phyloP scores from a whole-genome alignment of 2,888 invertebrate species.

The Cephus runcator region DNA sequence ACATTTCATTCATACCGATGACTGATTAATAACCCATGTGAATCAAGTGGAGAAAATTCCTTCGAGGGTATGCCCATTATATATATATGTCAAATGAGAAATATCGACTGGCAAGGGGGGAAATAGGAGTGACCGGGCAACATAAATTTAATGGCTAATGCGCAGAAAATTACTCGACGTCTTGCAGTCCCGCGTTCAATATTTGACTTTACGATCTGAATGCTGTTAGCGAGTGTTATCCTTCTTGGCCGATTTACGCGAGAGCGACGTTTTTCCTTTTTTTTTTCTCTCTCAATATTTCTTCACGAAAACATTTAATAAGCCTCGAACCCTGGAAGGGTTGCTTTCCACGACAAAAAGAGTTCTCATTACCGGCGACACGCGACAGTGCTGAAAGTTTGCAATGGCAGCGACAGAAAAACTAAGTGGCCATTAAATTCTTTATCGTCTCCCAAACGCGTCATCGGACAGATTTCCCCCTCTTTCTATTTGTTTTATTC shows the following conservation, averaged over 20 bases:
- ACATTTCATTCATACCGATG: neutral
- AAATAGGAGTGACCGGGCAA: conserved; percentile 5
- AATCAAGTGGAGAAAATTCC: neutral
- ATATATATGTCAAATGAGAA: neutral
- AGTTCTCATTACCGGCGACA: conserved; percentile 16
- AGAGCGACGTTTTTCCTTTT: neutral
- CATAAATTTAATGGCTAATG: conserved; percentile 36
- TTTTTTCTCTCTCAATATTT: neutral
- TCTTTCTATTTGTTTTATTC: neutral
- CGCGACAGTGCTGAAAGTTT: conserved; percentile 4
- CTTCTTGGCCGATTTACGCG: neutral
- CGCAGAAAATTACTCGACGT: conserved; percentile 36
- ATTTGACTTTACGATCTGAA: conserved; percentile 22
- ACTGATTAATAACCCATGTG: neutral
- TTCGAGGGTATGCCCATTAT: neutral
- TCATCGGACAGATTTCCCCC: neutral
- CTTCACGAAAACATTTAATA: neutral
- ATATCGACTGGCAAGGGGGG: neutral
- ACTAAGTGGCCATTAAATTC: neutral
- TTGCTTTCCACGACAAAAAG: neutral
- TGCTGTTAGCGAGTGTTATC: neutral
- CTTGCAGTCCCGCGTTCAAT: neutral
- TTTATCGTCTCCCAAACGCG: neutral
- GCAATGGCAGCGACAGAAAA: neutral
- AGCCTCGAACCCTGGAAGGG: neutral